These are phyloP conservation scores for Chiloscyllium plagiosum DNA, from an alignment of 2,113 vertebrate species.

Conservation along the genomic window DNA sequence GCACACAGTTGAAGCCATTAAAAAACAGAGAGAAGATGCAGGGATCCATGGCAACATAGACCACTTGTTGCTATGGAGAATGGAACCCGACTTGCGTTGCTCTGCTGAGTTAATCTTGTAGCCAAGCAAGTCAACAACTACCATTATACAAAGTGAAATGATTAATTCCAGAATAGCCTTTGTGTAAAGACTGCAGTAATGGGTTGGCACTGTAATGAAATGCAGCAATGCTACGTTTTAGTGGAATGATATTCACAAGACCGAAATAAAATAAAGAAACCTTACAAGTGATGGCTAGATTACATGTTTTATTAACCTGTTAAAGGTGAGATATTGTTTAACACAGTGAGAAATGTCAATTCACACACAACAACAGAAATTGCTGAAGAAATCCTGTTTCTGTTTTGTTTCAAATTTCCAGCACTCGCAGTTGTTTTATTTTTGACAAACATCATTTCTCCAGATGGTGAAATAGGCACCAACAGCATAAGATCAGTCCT, in stretches of 20 bases:
- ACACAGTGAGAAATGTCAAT: not conserved
- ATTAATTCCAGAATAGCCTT: not conserved
- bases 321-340: not conserved
- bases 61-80: conserved; percentile 4
- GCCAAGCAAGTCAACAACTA: not conserved
- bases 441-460: not conserved
- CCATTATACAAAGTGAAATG: not conserved
- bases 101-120: not conserved
- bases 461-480: not conserved
- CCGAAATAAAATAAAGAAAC: not conserved
- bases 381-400: no score
- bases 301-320: not conserved
- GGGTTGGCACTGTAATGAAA: not conserved
- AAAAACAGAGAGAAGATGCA: not conserved
- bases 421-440: no score
- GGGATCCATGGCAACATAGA: not conserved
- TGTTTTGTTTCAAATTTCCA: no score
- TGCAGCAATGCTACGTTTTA: not conserved
- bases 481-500: not conserved
- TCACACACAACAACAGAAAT: no score
- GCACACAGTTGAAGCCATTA: not conserved
- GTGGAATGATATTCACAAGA: not conserved
- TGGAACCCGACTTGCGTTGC: not conserved
- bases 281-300: not conserved
- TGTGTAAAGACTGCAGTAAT: not conserved